phyloP scores from a whole-genome alignment of 2,888 invertebrate species.

The Cerceris ruficornis region DNA sequence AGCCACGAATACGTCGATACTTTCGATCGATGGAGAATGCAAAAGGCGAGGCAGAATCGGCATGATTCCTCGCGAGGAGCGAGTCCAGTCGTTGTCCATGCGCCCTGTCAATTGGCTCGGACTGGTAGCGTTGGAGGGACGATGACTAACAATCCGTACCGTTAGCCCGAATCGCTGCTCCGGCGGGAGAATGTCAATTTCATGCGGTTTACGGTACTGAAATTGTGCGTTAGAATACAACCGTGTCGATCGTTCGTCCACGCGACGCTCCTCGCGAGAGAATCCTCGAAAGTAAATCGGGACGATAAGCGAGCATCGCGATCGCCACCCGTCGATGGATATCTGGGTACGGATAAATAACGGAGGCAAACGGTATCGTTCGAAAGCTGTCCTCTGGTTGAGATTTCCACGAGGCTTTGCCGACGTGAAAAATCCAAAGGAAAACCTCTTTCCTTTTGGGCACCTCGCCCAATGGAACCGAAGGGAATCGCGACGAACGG shows the following conservation, averaged over 20 bases:
- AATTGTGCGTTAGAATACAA: conserved; percentile 72
- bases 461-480: no score
- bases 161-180: conserved; percentile 77
- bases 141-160: conserved; percentile 79
- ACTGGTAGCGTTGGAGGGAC: conserved; percentile 68
- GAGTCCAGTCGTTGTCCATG: not conserved
- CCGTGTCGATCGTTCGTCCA: conserved; percentile 47
- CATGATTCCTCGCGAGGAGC: not conserved
- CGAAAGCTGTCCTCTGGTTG: no score
- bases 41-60: not conserved
- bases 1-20: not conserved
- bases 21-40: not conserved
- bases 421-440: no score
- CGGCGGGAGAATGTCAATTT: conserved; percentile 79
- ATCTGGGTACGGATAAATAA: no score
- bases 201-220: conserved; percentile 79
- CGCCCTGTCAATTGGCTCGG: conserved; percentile 38
- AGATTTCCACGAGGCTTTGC: no score
- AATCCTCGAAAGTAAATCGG: not conserved
- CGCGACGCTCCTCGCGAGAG: conserved; percentile 14
- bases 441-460: no score
- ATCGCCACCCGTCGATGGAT: not conserved
- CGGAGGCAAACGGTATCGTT: no score
- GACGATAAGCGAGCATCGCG: conserved; percentile 1
- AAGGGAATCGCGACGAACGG: no score